Evolutionary conservation across 2,113 vertebrate genomes (phyloP).

Genomic region (Triplophysa rosa): DNA sequence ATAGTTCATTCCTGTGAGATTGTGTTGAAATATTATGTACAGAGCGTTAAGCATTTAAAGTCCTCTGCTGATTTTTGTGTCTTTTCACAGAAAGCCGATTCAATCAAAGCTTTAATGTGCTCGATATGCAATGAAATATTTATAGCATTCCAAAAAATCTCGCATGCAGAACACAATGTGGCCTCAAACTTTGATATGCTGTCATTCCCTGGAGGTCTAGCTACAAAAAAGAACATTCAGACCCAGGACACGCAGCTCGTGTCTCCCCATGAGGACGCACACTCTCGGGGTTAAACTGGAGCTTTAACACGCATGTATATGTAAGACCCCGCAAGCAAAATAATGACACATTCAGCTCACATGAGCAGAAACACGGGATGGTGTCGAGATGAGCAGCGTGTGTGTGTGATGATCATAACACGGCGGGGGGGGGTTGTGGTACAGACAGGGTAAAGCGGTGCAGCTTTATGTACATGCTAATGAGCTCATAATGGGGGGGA

Average conservation of each 20-base stretch:
- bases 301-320: background rate
- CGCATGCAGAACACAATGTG: background rate
- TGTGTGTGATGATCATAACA: conserved; percentile 27
- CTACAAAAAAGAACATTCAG: background rate
- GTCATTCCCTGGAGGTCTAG: background rate
- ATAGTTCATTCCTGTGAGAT: too few relatives aligned
- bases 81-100: background rate
- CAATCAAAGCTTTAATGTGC: too few relatives aligned
- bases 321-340: conserved; percentile 31
- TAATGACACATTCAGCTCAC: conserved; percentile 27
- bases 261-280: background rate
- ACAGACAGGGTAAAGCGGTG: conserved; percentile 9
- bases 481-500: conserved; percentile 18
- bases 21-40: too few relatives aligned
- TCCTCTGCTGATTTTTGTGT: background rate
- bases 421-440: background rate
- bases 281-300: background rate
- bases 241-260: background rate
- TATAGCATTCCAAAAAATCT: background rate
- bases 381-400: conserved; percentile 7
- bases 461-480: conserved; percentile 39
- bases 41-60: background rate
- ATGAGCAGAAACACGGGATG: conserved; percentile 12
- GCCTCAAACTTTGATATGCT: background rate
- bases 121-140: background rate